These are phyloP conservation scores for Bombus huntii DNA, from an alignment of 1,140 invertebrate species.

Conservation along the genomic window DNA sequence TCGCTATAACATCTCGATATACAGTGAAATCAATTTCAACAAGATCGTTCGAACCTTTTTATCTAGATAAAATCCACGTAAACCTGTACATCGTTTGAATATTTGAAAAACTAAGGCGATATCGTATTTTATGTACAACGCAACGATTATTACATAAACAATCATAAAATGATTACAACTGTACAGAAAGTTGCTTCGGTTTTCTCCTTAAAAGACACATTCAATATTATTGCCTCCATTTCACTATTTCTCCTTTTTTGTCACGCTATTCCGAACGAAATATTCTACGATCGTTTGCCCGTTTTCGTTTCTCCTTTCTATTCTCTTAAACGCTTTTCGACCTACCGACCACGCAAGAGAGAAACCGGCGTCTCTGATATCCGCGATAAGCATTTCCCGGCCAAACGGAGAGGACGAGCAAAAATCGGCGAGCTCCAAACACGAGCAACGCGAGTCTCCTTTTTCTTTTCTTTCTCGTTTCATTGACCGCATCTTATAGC, in stretches of 20 bases:
- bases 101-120: background rate
- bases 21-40: constrained; percentile 18
- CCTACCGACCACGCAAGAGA: background rate
- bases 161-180: constrained; percentile 27
- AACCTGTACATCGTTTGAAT: constrained; percentile 11
- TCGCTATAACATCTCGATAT: constrained; percentile 18
- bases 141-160: background rate
- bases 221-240: background rate
- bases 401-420: background rate
- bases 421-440: background rate
- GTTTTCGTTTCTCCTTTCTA: background rate
- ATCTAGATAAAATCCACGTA: constrained; percentile 7
- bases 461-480: background rate
- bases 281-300: background rate
- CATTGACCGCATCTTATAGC: background rate
- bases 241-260: background rate
- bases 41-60: background rate
- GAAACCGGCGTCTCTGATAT: constrained; percentile 10
- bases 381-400: background rate
- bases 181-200: constrained; percentile 26
- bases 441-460: background rate
- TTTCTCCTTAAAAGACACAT: constrained; percentile 1
- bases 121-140: constrained; percentile 22
- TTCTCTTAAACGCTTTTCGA: background rate
- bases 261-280: background rate